Conservation (phyloP, 2,888 invertebrate species). For the Caenorhabditis sp. region DNA sequence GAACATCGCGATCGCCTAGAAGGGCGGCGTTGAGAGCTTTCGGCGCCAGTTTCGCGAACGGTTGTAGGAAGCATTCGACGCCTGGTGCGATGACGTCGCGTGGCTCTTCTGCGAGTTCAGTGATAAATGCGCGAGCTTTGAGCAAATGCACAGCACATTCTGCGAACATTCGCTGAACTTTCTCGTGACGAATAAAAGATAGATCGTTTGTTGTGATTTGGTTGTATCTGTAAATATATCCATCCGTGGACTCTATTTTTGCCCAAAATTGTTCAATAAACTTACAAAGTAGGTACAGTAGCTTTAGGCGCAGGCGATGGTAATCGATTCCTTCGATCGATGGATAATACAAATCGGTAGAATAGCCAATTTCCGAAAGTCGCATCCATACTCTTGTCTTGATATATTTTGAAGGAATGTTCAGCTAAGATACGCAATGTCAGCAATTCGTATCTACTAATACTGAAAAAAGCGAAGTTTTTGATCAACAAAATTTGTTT, state of each 20-base stretch:
- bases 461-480: conserved; percentile 11
- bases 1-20: conserved; percentile 36
- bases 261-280: neutral
- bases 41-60: conserved; percentile 33
- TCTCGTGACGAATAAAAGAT: conserved; percentile 23
- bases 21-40: conserved; percentile 41
- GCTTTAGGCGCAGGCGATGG: conserved; percentile 53
- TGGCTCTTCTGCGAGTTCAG: conserved; percentile 23
- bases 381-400: conserved; percentile 35
- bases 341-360: conserved; percentile 35
- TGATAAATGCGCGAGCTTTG: conserved; percentile 34
- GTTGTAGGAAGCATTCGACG: conserved; percentile 29
- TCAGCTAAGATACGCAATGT: conserved; percentile 39
- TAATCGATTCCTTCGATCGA: conserved; percentile 42
- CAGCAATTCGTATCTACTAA: conserved; percentile 37
- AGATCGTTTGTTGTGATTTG: conserved; percentile 28
- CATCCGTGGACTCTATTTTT: too few species aligned
- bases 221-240: conserved; percentile 11
- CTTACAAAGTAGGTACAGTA: conserved; percentile 54
- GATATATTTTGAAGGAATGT: conserved; percentile 34
- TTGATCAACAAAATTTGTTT: neutral
- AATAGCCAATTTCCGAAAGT: conserved; percentile 51
- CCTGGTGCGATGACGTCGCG: conserved; percentile 25
- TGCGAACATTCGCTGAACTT: conserved; percentile 29
- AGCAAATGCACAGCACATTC: conserved; percentile 27